Evolutionary conservation across 2,113 vertebrate species (phyloP).

Genomic region (Ellobius talpinus): DNA sequence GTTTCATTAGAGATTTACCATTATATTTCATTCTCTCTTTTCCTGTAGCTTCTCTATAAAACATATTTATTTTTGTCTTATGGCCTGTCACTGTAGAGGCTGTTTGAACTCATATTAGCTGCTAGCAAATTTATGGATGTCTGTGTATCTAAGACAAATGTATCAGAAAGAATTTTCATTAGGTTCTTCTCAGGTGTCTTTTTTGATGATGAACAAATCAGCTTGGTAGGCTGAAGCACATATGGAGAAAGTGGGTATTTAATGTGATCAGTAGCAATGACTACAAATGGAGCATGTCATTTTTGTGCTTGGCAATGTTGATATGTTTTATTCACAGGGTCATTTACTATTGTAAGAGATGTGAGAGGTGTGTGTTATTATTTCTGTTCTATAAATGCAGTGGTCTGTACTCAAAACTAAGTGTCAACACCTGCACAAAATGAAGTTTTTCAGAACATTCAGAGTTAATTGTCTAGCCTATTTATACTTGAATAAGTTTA

Average conservation of each 20-base stretch:
- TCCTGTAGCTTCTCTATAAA: slow-evolving; percentile 43
- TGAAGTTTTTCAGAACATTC: background rate
- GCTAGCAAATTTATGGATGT: slow-evolving; percentile 37
- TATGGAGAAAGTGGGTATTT: background rate
- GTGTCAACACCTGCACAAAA: background rate
- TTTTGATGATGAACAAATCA: slow-evolving; percentile 30
- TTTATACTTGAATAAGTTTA: slow-evolving; percentile 5
- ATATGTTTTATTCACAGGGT: background rate
- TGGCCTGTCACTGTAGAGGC: background rate
- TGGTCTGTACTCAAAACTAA: background rate
- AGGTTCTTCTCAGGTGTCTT: slow-evolving; percentile 1
- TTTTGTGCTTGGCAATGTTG: background rate
- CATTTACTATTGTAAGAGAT: background rate
- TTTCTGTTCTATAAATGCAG: background rate
- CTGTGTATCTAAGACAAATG: background rate
- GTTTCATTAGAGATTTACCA: slow-evolving; percentile 50
- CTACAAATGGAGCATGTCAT: background rate
- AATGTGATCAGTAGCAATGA: background rate
- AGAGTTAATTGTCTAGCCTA: background rate
- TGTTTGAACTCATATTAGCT: slow-evolving; percentile 51
- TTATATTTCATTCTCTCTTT: slow-evolving; percentile 44
- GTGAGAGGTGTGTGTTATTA: background rate
- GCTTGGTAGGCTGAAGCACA: background rate
- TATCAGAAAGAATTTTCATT: slow-evolving; percentile 40
- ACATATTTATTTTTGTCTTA: slow-evolving; percentile 43